Percentiles rank a stretch among this genome's conserved stretches.
Conservation (phyloP, 2,113 vertebrate species). For the Merops nubicus region DNA sequence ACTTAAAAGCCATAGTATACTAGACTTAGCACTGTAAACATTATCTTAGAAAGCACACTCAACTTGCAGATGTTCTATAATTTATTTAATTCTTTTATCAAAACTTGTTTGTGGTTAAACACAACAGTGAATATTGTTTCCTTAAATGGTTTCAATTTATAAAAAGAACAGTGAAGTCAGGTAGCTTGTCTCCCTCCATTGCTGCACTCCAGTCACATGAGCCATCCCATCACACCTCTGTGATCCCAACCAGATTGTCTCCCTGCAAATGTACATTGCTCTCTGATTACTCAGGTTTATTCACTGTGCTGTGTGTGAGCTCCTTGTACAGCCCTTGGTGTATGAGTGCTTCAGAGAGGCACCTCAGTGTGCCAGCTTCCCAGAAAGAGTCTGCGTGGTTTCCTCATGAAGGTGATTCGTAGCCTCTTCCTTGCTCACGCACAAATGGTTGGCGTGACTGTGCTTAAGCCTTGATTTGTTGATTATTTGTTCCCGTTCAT, state of each 20-base stretch:
- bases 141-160: neutral
- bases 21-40: neutral
- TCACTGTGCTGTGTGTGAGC: neutral
- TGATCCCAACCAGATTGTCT: neutral
- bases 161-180: neutral
- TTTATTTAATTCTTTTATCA: neutral
- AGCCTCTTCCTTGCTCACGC: neutral
- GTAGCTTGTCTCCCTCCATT: neutral
- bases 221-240: neutral
- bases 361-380: neutral
- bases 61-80: neutral
- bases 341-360: neutral
- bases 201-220: neutral
- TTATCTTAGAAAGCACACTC: neutral
- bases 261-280: neutral
- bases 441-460: neutral
- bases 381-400: neutral
- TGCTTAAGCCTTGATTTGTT: neutral
- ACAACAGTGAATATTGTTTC: neutral
- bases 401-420: neutral
- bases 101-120: neutral
- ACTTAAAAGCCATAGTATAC: neutral
- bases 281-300: neutral
- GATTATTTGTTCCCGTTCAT: neutral
- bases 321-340: accelerated